phyloP scores from a whole-genome alignment of 2,113 vertebrate species.

The Dasypus novemcinctus region DNA sequence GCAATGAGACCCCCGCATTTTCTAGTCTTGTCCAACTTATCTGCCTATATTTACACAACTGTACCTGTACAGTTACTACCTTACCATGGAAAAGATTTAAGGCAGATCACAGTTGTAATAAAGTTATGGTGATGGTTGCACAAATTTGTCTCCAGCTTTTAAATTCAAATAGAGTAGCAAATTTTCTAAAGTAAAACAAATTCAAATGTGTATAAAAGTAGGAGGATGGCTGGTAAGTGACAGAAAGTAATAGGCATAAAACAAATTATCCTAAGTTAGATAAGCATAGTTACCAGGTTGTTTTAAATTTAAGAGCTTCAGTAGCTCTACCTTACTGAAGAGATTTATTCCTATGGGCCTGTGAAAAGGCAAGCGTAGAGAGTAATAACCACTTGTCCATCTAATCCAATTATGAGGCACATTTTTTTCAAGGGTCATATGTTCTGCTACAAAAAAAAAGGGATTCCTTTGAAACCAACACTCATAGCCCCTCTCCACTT shows the following conservation, averaged over 20 bases:
- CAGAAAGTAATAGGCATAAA: neutral
- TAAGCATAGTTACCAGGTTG: neutral
- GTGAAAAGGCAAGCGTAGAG: too few species aligned
- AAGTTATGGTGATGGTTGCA: too few species aligned
- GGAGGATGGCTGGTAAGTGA: neutral
- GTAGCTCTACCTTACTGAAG: neutral
- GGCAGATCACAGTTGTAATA: neutral
- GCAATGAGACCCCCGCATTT: too few species aligned
- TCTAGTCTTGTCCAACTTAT: too few species aligned
- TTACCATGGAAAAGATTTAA: too few species aligned
- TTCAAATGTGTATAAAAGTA: neutral
- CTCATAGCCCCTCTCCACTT: neutral
- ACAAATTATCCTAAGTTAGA: neutral
- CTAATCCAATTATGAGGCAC: neutral
- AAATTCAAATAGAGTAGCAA: neutral
- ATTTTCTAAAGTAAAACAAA: neutral
- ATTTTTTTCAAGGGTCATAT: neutral
- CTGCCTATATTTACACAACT: too few species aligned
- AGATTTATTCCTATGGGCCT: neutral
- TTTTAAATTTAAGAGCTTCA: neutral
- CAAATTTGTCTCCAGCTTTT: neutral
- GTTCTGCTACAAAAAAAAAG: neutral
- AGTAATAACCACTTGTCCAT: neutral
- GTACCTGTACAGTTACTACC: too few species aligned
- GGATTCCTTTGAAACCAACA: neutral